phyloP scores from a whole-genome alignment of 2,797 vertebrate species.

The Morus bassanus region DNA sequence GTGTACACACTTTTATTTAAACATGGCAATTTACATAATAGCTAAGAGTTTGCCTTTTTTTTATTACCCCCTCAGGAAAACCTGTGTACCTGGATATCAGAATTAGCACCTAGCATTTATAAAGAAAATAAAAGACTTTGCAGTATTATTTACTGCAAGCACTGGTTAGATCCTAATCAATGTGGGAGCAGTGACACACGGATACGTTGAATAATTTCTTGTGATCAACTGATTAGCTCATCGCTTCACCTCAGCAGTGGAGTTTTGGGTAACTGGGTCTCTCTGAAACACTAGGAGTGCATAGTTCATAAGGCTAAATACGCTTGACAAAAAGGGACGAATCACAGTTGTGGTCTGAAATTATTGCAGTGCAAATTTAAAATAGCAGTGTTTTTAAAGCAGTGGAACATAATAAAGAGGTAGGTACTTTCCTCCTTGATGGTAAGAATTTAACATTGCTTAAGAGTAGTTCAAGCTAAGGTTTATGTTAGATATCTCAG shows the following conservation, averaged over 20 bases:
- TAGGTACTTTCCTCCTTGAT: background rate
- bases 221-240: background rate
- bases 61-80: background rate
- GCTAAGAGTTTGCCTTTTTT: background rate
- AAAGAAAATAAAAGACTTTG: background rate
- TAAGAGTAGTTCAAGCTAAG: background rate
- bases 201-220: background rate
- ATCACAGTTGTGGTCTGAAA: conserved; percentile 47
- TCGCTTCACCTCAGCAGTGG: background rate
- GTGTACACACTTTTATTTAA: conserved; percentile 63
- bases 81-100: background rate
- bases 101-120: conserved; percentile 63
- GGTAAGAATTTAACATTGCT: background rate
- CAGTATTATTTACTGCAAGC: background rate
- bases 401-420: background rate
- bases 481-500: background rate
- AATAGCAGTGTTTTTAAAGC: background rate
- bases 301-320: background rate
- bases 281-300: background rate
- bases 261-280: background rate
- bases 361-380: conserved; percentile 24
- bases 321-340: background rate
- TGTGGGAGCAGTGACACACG: background rate
- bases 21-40: conserved; percentile 20
- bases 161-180: background rate